These are phyloP conservation scores for Euwallacea fornicatus DNA, from an alignment of 1,140 invertebrate genomes.

Conservation along the genomic window DNA sequence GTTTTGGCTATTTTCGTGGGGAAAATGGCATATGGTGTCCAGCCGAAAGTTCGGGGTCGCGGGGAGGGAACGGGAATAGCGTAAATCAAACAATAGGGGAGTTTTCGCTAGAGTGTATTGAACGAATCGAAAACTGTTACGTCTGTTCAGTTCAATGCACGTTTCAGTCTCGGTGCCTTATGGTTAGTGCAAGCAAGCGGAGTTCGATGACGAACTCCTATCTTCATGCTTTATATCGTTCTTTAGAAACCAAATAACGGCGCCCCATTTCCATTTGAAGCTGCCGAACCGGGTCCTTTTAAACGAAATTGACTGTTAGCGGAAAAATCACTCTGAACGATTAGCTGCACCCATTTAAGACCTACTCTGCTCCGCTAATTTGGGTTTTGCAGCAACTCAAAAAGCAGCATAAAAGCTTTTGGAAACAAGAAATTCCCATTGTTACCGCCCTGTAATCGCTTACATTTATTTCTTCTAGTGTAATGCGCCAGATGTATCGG, in stretches of 20 bases:
- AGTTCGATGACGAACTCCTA: no score
- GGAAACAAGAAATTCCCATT: no score
- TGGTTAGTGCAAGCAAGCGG: no score
- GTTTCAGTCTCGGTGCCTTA: no score
- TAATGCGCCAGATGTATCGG: constrained; percentile 32
- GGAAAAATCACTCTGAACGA: not conserved
- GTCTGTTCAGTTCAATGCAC: no score
- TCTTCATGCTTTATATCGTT: no score
- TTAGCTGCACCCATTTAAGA: not conserved
- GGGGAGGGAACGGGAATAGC: not conserved
- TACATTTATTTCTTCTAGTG: constrained; percentile 26
- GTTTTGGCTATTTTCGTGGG: constrained; percentile 31
- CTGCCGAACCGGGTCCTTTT: not conserved
- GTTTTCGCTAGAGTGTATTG: not conserved
- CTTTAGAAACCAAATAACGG: no score
- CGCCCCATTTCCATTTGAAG: no score
- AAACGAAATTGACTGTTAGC: not conserved
- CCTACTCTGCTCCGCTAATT: not conserved
- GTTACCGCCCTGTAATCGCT: not conserved
- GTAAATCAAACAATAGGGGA: constrained; percentile 26
- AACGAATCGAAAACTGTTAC: no score
- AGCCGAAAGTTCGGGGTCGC: constrained; percentile 2
- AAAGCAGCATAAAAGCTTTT: constrained; percentile 19
- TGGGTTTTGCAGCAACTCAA: constrained; percentile 15
- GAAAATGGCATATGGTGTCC: constrained; percentile 23